phyloP scores from a whole-genome alignment of 2,888 invertebrate species.

The Agriopis leucophaearia region DNA sequence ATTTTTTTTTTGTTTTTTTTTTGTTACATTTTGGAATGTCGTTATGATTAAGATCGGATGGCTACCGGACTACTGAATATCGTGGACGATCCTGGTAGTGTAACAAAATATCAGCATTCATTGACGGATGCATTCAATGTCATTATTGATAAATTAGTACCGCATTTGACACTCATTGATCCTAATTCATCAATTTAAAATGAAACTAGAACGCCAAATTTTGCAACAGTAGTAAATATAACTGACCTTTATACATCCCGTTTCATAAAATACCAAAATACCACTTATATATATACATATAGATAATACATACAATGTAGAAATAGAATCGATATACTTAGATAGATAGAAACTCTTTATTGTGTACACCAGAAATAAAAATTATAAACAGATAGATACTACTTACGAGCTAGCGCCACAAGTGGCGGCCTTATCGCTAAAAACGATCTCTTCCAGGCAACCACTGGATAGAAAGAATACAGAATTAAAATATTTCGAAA shows the following conservation, averaged over 20 bases:
- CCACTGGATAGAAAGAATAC: too few species aligned
- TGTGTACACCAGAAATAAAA: too few species aligned
- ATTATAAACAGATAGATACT: too few species aligned
- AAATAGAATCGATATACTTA: too few species aligned
- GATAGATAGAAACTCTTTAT: too few species aligned
- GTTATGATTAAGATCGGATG: slow-evolving; percentile 61
- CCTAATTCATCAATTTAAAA: slow-evolving; percentile 38
- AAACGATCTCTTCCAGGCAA: too few species aligned
- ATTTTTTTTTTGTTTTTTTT: slow-evolving; percentile 59
- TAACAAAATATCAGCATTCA: slow-evolving; percentile 6
- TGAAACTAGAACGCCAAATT: slow-evolving; percentile 17
- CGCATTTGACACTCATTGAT: slow-evolving; percentile 50
- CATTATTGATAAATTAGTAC: slow-evolving; percentile 45
- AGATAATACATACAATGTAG: too few species aligned
- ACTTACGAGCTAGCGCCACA: too few species aligned
- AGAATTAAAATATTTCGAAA: too few species aligned
- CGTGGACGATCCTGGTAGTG: slow-evolving; percentile 55
- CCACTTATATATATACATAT: too few species aligned
- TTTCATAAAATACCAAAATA: background rate
- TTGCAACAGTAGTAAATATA: background rate
- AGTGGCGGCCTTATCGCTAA: too few species aligned
- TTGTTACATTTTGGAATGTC: slow-evolving; percentile 54
- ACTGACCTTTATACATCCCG: too few species aligned
- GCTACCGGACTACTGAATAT: slow-evolving; percentile 61
- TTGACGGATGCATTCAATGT: slow-evolving; percentile 52